Conservation (phyloP, 2,888 invertebrate genomes). For the Aphodius granarius region DNA sequence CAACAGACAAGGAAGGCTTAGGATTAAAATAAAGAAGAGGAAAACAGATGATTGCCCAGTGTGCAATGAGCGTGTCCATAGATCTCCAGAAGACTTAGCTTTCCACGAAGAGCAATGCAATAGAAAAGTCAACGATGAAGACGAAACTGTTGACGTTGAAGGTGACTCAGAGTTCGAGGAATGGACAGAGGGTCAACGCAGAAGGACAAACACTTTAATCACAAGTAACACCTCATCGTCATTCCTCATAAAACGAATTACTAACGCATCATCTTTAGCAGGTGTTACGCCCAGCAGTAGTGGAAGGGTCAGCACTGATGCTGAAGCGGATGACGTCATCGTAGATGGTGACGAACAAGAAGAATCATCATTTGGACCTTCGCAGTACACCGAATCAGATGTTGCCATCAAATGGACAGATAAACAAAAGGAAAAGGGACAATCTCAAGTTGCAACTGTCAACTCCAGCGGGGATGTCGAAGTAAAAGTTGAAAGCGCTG, state of each 20-base stretch:
- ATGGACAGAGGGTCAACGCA: slow-evolving; percentile 55
- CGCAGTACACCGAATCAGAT: slow-evolving; percentile 52
- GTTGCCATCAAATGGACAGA: slow-evolving; percentile 42
- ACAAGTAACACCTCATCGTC: slow-evolving; percentile 31
- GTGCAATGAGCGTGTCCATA: slow-evolving; percentile 60
- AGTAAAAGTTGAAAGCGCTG: slow-evolving; percentile 47
- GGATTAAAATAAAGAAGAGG: slow-evolving; percentile 68
- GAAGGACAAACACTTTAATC: slow-evolving; percentile 43
- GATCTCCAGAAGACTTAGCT: slow-evolving; percentile 63
- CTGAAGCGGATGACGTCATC: slow-evolving; percentile 51
- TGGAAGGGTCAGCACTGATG: slow-evolving; percentile 44
- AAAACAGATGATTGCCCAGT: slow-evolving; percentile 70
- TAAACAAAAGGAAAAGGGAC: slow-evolving; percentile 40
- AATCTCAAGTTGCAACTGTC: slow-evolving; percentile 48
- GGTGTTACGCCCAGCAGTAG: slow-evolving; percentile 44
- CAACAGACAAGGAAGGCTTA: slow-evolving; percentile 68
- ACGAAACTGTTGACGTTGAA: slow-evolving; percentile 71
- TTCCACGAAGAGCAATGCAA: slow-evolving; percentile 67
- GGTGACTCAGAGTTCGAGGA: slow-evolving; percentile 62
- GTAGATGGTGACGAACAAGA: slow-evolving; percentile 54
- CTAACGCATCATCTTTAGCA: not conserved
- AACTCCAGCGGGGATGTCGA: slow-evolving; percentile 54
- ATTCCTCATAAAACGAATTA: not conserved
- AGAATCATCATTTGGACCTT: slow-evolving; percentile 50
- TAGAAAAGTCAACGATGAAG: slow-evolving; percentile 64